A percentile compares a stretch with the other conserved stretches of the same genome.
Conservation (phyloP, 2,888 invertebrate species). For the Dromius quadrimaculatus region DNA sequence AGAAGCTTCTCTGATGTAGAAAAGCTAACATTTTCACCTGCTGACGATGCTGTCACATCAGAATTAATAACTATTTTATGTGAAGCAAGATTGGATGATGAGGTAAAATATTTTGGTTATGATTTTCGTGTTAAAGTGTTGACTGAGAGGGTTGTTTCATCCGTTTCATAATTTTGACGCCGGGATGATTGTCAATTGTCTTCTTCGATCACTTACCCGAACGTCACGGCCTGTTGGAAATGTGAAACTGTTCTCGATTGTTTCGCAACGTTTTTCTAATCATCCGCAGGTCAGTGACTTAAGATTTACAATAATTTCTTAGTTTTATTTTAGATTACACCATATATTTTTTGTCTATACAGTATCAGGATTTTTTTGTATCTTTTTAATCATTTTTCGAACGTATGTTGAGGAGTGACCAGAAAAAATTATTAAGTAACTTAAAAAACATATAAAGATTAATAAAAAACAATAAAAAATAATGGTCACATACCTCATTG, state of each 20-base stretch:
- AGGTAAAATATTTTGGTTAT: conserved; percentile 60
- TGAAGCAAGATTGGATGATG: conserved; percentile 58
- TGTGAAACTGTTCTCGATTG: conserved; percentile 58
- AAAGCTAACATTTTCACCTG: conserved; percentile 65
- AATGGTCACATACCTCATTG: too few species aligned
- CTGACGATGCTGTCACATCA: conserved; percentile 61
- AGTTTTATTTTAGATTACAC: conserved; percentile 25
- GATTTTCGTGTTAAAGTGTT: conserved; percentile 58
- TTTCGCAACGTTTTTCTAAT: conserved; percentile 58
- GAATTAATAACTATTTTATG: conserved; percentile 65
- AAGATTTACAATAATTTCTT: conserved; percentile 27
- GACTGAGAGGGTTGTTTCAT: conserved; percentile 56
- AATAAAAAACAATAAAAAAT: too few species aligned
- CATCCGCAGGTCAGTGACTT: conserved; percentile 65
- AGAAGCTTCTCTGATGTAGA: conserved; percentile 71
- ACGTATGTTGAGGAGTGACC: too few species aligned
- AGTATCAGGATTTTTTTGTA: too few species aligned
- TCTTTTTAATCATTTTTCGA: too few species aligned
- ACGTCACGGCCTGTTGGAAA: conserved; percentile 63
- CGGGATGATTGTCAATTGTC: conserved; percentile 55
- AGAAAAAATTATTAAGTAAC: too few species aligned
- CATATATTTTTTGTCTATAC: too few species aligned
- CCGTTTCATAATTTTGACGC: conserved; percentile 55
- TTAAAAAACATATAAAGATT: too few species aligned
- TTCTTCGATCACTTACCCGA: conserved; percentile 59